Evolutionary conservation across 2,113 vertebrate genomes (phyloP).

Genomic region (Alectura lathami): DNA sequence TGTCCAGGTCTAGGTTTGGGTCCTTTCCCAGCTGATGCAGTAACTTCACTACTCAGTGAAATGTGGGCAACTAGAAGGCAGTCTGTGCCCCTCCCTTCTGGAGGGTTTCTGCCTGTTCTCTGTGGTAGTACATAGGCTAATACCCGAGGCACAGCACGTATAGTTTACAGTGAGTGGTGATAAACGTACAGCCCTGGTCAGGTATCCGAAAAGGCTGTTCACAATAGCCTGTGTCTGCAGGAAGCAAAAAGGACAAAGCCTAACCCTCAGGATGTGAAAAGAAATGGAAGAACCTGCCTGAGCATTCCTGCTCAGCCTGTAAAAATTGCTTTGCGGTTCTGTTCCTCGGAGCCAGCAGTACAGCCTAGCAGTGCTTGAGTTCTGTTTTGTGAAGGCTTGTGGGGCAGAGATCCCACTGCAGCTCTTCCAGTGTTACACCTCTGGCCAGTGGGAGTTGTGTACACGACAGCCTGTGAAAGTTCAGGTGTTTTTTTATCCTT

Average conservation of each 20-base stretch:
- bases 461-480: accelerated
- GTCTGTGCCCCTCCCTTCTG: not conserved
- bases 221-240: not conserved
- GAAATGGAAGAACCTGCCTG: slow-evolving; percentile 11
- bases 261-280: slow-evolving; percentile 7
- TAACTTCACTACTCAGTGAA: not conserved
- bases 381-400: not conserved
- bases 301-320: not conserved
- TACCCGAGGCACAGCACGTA: not conserved
- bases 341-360: not conserved
- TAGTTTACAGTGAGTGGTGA: not conserved
- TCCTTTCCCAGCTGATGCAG: not conserved
- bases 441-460: not conserved
- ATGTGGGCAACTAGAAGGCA: not conserved
- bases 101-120: not conserved
- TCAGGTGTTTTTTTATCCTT: not conserved
- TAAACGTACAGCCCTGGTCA: not conserved
- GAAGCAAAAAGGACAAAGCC: slow-evolving; percentile 8
- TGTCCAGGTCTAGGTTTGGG: not conserved
- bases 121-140: not conserved
- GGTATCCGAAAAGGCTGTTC: not conserved
- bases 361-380: not conserved
- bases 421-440: accelerated
- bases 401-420: not conserved
- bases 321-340: not conserved